Conservation (phyloP, 2,113 vertebrate genomes). For the Toxotes chatareus region DNA sequence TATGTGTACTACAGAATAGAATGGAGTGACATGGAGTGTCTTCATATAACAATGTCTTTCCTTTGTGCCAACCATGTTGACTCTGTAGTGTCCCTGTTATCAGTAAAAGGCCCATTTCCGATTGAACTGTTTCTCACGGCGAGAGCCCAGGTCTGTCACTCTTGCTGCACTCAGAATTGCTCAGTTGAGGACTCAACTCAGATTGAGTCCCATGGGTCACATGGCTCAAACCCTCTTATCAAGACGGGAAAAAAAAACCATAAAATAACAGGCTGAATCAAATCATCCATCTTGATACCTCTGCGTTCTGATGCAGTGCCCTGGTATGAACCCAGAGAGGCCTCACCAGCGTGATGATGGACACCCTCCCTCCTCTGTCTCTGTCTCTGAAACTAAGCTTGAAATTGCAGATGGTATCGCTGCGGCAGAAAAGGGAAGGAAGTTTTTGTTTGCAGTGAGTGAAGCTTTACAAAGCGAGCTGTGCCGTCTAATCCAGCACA, state of each 20-base stretch:
- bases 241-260: not conserved
- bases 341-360: not conserved
- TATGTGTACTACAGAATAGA: not conserved
- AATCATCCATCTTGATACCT: not conserved
- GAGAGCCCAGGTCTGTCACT: not conserved
- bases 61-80: conserved; percentile 2
- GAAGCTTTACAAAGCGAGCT: conserved; percentile 28
- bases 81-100: not conserved
- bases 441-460: conserved; percentile 39
- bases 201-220: not conserved
- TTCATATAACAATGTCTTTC: not conserved
- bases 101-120: not conserved
- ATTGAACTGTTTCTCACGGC: not conserved
- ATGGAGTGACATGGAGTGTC: not conserved
- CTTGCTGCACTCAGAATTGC: not conserved
- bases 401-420: conserved; percentile 68
- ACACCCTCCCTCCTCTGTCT: not conserved
- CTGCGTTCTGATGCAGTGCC: not conserved
- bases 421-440: conserved; percentile 25
- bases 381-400: conserved; percentile 46
- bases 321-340: conserved; percentile 14
- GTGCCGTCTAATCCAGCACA: conserved; percentile 47
- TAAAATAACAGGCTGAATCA: not conserved
- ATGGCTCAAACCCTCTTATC: conserved; percentile 3
- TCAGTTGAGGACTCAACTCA: not conserved